phyloP scores from a whole-genome alignment of 2,888 invertebrate genomes.

The Hirtodrosophila alboralis region DNA sequence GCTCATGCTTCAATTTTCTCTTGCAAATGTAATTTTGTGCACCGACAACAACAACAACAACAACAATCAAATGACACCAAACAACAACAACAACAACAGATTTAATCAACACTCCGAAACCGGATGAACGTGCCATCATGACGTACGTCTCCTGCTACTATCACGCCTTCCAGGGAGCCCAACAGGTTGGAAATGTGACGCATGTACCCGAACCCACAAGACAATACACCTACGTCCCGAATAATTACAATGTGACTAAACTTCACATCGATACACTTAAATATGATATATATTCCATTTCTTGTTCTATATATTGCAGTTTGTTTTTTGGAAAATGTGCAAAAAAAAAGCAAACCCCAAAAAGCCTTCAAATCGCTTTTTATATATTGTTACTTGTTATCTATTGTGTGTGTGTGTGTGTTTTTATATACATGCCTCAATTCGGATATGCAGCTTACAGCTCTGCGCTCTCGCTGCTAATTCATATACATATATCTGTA shows the following conservation, averaged over 20 bases:
- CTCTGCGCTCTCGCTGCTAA: slow-evolving; percentile 2
- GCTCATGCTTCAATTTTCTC: slow-evolving; percentile 29
- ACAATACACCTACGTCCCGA: slow-evolving; percentile 85
- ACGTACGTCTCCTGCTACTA: slow-evolving; percentile 99
- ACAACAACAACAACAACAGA: slow-evolving; percentile 86
- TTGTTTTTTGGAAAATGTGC: slow-evolving; percentile 76
- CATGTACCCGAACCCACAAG: slow-evolving; percentile 85
- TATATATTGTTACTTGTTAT: slow-evolving; percentile 18
- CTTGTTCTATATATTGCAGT: slow-evolving; percentile 68
- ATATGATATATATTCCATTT: slow-evolving; percentile 68
- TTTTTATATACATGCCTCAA: no score
- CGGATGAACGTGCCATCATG: slow-evolving; percentile 99
- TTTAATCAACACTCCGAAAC: slow-evolving; percentile 99
- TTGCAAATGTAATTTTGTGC: slow-evolving; percentile 14
- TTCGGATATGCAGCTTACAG: slow-evolving; percentile 16
- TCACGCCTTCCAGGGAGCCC: slow-evolving; percentile 99
- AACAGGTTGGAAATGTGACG: slow-evolving; percentile 91
- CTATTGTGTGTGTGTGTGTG: neutral
- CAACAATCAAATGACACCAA: slow-evolving; percentile 21
- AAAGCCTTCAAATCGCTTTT: slow-evolving; percentile 33
- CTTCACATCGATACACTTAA: slow-evolving; percentile 84
- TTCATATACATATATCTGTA: slow-evolving; percentile 13
- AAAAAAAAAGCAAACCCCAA: slow-evolving; percentile 32
- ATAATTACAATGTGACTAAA: slow-evolving; percentile 85
- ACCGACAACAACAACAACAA: slow-evolving; percentile 6